phyloP scores from a whole-genome alignment of 2,888 invertebrate genomes.

The Microctonus brassicae region DNA sequence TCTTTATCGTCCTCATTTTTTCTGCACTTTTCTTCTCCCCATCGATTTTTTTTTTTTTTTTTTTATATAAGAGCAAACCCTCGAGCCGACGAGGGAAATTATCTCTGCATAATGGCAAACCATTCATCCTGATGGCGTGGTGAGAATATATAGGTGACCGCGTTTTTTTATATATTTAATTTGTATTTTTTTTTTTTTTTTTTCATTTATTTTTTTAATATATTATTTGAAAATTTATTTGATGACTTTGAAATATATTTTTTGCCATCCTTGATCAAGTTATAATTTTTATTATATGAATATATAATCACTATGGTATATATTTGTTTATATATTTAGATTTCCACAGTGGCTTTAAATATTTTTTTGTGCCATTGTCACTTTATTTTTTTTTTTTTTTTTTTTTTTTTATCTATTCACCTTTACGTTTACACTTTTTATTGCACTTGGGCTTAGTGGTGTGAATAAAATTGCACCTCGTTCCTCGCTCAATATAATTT shows the following conservation, averaged over 20 bases:
- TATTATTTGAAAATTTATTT: neutral
- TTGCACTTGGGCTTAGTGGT: neutral
- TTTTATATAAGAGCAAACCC: neutral
- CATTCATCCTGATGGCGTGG: neutral
- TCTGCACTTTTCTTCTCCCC: neutral
- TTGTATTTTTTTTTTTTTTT: neutral
- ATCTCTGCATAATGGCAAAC: neutral
- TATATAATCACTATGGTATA: too few species aligned
- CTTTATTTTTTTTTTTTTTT: neutral
- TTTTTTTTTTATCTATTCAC: constrained; percentile 16
- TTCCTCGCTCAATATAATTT: constrained; percentile 14
- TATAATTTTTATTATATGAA: too few species aligned
- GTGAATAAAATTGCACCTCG: constrained; percentile 12
- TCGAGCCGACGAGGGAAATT: neutral
- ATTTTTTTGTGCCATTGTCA: neutral
- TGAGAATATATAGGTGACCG: neutral
- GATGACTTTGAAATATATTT: neutral
- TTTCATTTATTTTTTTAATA: neutral
- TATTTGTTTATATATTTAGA: too few species aligned
- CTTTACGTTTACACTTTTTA: constrained; percentile 1
- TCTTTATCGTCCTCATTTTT: neutral
- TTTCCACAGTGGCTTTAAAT: too few species aligned
- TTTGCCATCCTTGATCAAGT: too few species aligned
- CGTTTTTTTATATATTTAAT: neutral
- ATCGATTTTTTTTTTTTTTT: neutral